Percentiles rank a stretch among this genome's conserved stretches.
phyloP scores from a whole-genome alignment of 2,113 vertebrate species.

The Eira barbara region DNA sequence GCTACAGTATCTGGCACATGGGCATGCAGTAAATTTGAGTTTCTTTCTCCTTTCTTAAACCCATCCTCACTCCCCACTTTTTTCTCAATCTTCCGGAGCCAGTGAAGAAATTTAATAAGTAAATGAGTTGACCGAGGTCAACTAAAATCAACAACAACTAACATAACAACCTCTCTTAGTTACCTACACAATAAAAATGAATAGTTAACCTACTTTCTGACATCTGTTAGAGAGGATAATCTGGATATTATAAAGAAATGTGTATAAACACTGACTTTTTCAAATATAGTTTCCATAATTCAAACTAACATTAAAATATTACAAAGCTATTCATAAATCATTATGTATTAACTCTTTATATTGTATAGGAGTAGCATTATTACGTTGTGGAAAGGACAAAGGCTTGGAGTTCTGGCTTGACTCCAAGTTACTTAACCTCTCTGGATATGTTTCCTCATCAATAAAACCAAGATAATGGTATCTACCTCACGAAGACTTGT shows the following conservation, averaged over 20 bases:
- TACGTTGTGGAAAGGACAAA: constrained; percentile 10
- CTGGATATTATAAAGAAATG: constrained; percentile 7
- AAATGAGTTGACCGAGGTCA: not conserved
- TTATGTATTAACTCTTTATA: not conserved
- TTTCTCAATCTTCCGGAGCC: not conserved
- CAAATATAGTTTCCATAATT: constrained; percentile 15
- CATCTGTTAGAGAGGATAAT: constrained; percentile 38
- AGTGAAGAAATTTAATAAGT: constrained; percentile 21
- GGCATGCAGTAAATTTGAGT: not conserved
- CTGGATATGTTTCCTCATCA: constrained; percentile 19
- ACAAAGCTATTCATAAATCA: constrained; percentile 35
- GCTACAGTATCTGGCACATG: not conserved
- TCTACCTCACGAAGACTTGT: not conserved
- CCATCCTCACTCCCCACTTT: not conserved
- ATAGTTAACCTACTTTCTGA: constrained; percentile 41
- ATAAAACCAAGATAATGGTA: constrained; percentile 15
- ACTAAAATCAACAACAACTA: constrained; percentile 1
- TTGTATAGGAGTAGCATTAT: not conserved
- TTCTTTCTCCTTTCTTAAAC: constrained; percentile 5
- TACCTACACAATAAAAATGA: constrained; percentile 41
- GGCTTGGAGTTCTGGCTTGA: not conserved
- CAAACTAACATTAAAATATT: constrained; percentile 37
- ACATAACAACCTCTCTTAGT: not conserved
- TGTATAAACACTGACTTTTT: not conserved
- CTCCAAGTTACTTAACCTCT: not conserved